Conservation (phyloP, 2,888 invertebrate species). For the Watsonalla binaria region DNA sequence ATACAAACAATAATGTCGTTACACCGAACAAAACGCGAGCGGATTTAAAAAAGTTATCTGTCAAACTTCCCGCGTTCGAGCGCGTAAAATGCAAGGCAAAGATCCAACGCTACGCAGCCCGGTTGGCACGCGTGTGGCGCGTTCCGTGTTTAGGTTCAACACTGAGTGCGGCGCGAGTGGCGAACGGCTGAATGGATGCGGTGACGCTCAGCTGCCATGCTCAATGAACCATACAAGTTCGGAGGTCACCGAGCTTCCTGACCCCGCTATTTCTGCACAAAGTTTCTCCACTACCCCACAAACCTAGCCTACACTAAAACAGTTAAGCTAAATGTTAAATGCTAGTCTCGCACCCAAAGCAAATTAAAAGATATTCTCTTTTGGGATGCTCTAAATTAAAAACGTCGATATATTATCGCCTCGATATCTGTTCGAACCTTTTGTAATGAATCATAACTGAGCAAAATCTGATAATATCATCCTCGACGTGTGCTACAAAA, state of each 20-base stretch:
- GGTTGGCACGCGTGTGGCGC: slow-evolving; percentile 65
- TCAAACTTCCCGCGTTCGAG: slow-evolving; percentile 61
- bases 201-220: slow-evolving; percentile 63
- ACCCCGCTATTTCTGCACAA: slow-evolving; percentile 53
- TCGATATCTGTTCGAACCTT: no score
- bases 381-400: no score
- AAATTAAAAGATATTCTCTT: no score
- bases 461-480: no score
- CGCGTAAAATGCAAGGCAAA: slow-evolving; percentile 41
- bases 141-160: slow-evolving; percentile 69
- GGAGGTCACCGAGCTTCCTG: slow-evolving; percentile 68
- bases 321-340: not conserved
- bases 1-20: not conserved
- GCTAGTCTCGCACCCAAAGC: no score
- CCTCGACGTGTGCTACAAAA: not conserved
- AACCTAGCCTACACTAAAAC: slow-evolving; percentile 2
- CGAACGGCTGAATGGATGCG: slow-evolving; percentile 57
- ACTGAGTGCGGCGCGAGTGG: slow-evolving; percentile 55
- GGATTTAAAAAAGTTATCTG: slow-evolving; percentile 28
- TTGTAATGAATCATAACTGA: no score
- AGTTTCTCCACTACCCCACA: slow-evolving; percentile 62
- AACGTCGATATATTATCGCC: no score
- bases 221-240: slow-evolving; percentile 75
- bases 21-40: slow-evolving; percentile 8
- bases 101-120: slow-evolving; percentile 49